phyloP scores from a whole-genome alignment of 2,888 invertebrate species.

The Flexamia atlantica region DNA sequence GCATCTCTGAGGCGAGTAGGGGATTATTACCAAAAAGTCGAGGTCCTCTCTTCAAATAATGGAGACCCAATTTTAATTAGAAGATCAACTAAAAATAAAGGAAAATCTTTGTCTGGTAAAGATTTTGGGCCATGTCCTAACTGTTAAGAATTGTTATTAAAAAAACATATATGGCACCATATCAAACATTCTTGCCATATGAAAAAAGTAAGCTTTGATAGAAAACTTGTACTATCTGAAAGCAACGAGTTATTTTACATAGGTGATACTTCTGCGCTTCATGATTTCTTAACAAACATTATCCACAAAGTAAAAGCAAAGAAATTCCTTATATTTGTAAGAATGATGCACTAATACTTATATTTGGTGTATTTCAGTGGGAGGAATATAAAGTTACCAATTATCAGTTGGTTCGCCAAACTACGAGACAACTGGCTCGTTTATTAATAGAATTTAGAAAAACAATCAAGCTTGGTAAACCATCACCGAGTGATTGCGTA shows the following conservation, averaged over 20 bases:
- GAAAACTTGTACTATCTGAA: not conserved
- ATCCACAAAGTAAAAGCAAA: not conserved
- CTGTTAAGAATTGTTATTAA: constrained; percentile 1
- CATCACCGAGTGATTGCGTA: not conserved
- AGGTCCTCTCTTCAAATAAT: not conserved
- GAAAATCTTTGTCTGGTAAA: not conserved
- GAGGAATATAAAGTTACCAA: constrained; percentile 17
- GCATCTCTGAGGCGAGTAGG: not conserved
- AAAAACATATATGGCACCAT: constrained; percentile 24
- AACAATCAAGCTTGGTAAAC: constrained; percentile 1
- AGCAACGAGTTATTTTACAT: not conserved
- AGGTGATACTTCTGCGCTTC: not conserved
- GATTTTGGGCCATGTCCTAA: constrained; percentile 20
- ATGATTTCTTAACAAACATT: not conserved
- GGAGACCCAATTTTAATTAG: constrained; percentile 14
- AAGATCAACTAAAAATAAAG: constrained; percentile 7
- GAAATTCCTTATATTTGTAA: not conserved
- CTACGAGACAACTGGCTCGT: constrained; percentile 4
- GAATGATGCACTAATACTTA: not conserved
- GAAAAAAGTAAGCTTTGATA: not conserved
- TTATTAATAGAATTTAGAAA: constrained; percentile 7
- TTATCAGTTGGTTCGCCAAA: not conserved
- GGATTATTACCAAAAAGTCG: constrained; percentile 10
- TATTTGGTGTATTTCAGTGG: constrained; percentile 2
- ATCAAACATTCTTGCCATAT: constrained; percentile 8